Base-by-base conservation (phyloP, 2,113 vertebrate genomes). In the Phyllopteryx taeniolatus region DNA sequence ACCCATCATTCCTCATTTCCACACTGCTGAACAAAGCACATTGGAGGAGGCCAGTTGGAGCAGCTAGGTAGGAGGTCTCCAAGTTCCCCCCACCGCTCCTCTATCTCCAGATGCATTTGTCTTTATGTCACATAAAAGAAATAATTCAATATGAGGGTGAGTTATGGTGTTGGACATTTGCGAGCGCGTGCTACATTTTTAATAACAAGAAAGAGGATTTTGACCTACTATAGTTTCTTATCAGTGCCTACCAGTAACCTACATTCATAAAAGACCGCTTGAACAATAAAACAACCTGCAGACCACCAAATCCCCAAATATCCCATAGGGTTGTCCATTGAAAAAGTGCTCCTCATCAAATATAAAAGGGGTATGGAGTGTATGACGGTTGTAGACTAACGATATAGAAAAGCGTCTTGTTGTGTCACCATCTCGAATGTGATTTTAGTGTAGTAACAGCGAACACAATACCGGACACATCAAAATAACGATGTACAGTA, bases 1-100 rank as follows among this genome's bases (percentile, higher is more conserved):
- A 66, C 42, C 39, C 20, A 84, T 87, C 81, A 73, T 78, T 90
- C 86, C 85, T 90, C 68, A 83, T 91, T 90, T 90, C 79, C 83
- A 85, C 80, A 88, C 76, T 27, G 71, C 74, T 74, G 83, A 81
- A 76, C 83, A 89, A 80, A 87, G 81, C 74, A 84, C 85, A 91
- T 88, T 86, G 87, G 75, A 84, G 74, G 78, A 79, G 64, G 78
- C 73, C 75, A 77, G 70, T 56, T 70, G 73, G 73, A 83, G 67
- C 75, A 85, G 83, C 81, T 77, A 79, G 42, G 39, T 71, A 71
- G 77, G 65, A 79, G 53, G 73, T 70, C 72, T 49, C 62, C 20
- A 2, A 75, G 75, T 80, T 49, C 67, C 76, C 67, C 13, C 31
- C 62, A 53, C 42, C 19, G 43, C 42, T n/a, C 12, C 43, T 64